phyloP scores from a whole-genome alignment of 2,113 vertebrate genomes.

The Tor tambroides region DNA sequence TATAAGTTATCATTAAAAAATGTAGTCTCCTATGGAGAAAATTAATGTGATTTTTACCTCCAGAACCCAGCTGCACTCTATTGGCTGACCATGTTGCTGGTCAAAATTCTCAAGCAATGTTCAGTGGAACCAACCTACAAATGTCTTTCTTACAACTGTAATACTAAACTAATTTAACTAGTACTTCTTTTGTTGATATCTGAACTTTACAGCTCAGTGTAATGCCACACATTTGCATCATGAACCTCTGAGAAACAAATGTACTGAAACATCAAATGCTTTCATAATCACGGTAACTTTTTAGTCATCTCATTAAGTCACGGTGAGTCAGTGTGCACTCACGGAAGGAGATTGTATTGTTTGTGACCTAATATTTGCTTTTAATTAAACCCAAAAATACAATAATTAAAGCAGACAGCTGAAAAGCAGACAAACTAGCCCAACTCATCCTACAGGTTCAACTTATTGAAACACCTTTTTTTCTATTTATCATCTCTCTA shows the following conservation, averaged over 20 bases:
- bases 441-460: constrained; percentile 48
- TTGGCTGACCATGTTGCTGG: not conserved
- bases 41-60: not conserved
- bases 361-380: constrained; percentile 29
- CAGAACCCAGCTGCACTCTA: not conserved
- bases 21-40: not conserved
- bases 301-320: not conserved
- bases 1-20: not conserved
- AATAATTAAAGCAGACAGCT: constrained; percentile 43
- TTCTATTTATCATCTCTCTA: not conserved
- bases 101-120: not conserved
- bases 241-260: not conserved
- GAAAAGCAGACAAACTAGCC: constrained; percentile 53
- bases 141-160: not conserved
- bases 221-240: not conserved
- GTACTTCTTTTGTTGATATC: not conserved
- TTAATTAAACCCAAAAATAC: constrained; percentile 24
- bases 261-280: not conserved
- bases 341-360: not conserved
- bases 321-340: not conserved
- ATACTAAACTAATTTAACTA: not conserved
- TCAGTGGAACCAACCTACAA: not conserved
- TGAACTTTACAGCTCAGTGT: not conserved
- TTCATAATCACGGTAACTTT: not conserved
- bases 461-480: constrained; percentile 4